A percentile compares a stretch with the other conserved stretches of the same genome.
Conservation (phyloP, 2,113 vertebrate species). For the Buteo buteo region DNA sequence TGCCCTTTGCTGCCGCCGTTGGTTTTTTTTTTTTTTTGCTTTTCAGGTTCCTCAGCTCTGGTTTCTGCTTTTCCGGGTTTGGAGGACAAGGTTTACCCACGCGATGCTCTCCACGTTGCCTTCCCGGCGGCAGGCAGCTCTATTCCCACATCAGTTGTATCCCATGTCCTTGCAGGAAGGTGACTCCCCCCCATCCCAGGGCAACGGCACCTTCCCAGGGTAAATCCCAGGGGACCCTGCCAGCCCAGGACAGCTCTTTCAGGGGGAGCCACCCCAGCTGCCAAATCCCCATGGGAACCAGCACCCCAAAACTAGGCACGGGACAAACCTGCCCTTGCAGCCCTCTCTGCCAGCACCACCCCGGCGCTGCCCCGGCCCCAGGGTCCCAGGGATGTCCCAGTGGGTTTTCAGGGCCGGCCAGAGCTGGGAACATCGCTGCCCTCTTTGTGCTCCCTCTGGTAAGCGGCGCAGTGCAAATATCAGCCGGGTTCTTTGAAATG, state of each 20-base stretch:
- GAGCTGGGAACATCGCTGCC: neutral
- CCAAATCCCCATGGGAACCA: neutral
- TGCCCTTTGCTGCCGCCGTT: neutral
- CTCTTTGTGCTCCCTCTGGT: neutral
- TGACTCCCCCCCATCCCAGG: neutral
- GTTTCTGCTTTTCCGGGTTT: neutral
- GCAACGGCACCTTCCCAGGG: neutral
- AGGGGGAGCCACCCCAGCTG: neutral
- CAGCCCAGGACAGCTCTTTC: neutral
- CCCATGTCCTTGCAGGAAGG: neutral
- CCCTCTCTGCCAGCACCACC: neutral
- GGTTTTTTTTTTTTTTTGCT: neutral
- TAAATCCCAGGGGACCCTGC: neutral
- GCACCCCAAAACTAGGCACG: neutral
- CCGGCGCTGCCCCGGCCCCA: fast-evolving
- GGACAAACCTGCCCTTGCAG: neutral
- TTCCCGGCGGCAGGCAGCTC: fast-evolving
- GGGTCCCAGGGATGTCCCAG: neutral
- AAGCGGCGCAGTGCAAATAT: neutral
- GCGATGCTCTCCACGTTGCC: neutral
- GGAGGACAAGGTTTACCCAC: neutral
- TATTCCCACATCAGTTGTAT: fast-evolving
- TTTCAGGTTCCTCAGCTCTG: neutral
- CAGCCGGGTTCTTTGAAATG: conserved; percentile 50
- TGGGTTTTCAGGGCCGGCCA: fast-evolving